phyloP scores from a whole-genome alignment of 2,797 vertebrate genomes.

The Vipera ursinii region DNA sequence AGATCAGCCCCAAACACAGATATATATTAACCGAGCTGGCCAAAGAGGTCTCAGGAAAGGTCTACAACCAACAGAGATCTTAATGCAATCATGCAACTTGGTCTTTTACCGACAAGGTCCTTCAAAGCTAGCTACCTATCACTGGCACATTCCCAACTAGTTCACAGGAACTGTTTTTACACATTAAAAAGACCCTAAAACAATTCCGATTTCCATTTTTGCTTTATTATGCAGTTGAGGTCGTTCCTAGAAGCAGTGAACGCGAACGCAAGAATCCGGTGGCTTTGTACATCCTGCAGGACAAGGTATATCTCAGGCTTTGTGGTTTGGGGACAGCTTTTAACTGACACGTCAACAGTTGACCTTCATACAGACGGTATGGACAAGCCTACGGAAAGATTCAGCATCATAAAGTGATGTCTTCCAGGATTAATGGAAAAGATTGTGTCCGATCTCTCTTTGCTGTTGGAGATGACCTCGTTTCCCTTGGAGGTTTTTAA shows the following conservation, averaged over 20 bases:
- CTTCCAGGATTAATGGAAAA: neutral
- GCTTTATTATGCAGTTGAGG: slow-evolving; percentile 76
- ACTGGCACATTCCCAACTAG: neutral
- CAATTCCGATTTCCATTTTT: slow-evolving; percentile 16
- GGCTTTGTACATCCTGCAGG: slow-evolving; percentile 90
- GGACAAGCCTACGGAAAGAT: neutral
- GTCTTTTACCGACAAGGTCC: neutral
- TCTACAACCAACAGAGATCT: neutral
- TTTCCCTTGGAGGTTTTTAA: neutral
- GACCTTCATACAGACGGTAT: neutral
- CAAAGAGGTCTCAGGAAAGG: neutral
- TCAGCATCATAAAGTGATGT: neutral
- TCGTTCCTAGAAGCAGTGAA: slow-evolving; percentile 80
- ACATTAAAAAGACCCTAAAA: neutral
- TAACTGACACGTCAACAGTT: neutral
- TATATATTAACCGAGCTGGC: neutral
- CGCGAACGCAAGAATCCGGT: slow-evolving; percentile 83
- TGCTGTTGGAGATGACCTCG: neutral
- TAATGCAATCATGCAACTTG: neutral
- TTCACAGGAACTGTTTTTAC: neutral
- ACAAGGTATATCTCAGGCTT: slow-evolving; percentile 78
- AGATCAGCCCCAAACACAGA: neutral
- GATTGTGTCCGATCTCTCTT: neutral
- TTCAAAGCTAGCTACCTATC: neutral
- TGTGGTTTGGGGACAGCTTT: neutral